Percentiles rank a stretch among this genome's conserved stretches.
These are phyloP conservation scores for Cygnus atratus DNA, from an alignment of 2,113 vertebrate species.

Conservation along the genomic window DNA sequence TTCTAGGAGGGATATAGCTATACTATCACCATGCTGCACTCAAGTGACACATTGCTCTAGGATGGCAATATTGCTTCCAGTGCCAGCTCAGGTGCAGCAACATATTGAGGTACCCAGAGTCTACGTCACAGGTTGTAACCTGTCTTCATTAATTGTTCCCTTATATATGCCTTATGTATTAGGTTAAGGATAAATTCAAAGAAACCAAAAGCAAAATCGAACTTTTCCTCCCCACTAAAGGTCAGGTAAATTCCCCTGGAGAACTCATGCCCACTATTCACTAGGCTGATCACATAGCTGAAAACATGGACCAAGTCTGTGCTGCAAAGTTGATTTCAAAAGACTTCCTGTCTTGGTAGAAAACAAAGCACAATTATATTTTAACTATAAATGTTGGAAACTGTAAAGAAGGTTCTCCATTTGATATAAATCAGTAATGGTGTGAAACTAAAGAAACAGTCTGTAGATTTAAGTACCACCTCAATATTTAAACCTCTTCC, in stretches of 20 bases:
- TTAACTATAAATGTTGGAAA: neutral
- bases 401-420: neutral
- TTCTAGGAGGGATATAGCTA: neutral
- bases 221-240: neutral
- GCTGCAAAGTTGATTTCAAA: neutral
- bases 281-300: neutral
- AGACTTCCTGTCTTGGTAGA: neutral
- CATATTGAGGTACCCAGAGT: neutral
- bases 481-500: neutral
- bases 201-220: neutral
- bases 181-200: neutral
- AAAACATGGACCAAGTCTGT: neutral
- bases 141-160: neutral
- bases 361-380: neutral
- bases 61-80: neutral
- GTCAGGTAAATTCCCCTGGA: neutral
- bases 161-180: neutral
- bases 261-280: neutral
- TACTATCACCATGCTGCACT: accelerated
- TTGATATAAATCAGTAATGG: neutral
- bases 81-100: neutral
- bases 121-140: neutral
- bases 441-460: neutral
- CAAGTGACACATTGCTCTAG: neutral
- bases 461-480: neutral